These are phyloP conservation scores for Hanleya hanleyi DNA, from an alignment of 2,888 invertebrate genomes.

Conservation along the genomic window DNA sequence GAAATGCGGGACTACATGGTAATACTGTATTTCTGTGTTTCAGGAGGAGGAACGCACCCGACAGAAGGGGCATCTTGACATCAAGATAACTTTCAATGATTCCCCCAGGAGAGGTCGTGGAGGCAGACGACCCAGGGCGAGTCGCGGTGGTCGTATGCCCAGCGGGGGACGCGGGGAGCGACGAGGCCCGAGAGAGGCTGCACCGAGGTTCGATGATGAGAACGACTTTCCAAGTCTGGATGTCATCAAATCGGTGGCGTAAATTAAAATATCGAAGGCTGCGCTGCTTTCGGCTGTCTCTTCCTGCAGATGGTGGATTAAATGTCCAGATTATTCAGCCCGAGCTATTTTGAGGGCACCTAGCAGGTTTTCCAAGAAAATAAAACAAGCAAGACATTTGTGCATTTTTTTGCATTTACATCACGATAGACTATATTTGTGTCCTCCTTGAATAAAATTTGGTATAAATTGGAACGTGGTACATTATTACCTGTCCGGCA, in stretches of 20 bases:
- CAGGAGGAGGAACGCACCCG: slow-evolving; percentile 54
- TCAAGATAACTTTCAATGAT: slow-evolving; percentile 72
- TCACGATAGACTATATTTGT: slow-evolving; percentile 5
- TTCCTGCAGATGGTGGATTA: not conserved
- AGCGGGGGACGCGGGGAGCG: slow-evolving; percentile 51
- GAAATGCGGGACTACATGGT: slow-evolving; percentile 9
- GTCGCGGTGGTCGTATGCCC: slow-evolving; percentile 63
- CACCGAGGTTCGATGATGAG: slow-evolving; percentile 94
- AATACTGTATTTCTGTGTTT: slow-evolving; percentile 4
- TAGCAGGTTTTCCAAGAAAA: not conserved
- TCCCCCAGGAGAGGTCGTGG: slow-evolving; percentile 59
- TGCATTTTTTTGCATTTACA: slow-evolving; percentile 8
- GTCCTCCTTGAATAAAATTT: not conserved
- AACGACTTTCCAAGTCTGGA: slow-evolving; percentile 93
- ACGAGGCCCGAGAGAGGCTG: slow-evolving; percentile 62
- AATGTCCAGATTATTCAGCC: slow-evolving; percentile 4
- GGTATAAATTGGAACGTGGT: not conserved
- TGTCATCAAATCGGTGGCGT: slow-evolving; percentile 74
- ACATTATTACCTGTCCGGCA: not conserved
- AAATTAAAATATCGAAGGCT: slow-evolving; percentile 29
- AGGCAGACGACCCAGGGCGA: slow-evolving; percentile 54
- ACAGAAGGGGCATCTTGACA: slow-evolving; percentile 64
- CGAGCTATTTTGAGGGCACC: not conserved
- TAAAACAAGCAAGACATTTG: too few relatives aligned
- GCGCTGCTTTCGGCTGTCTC: not conserved